phyloP scores from a whole-genome alignment of 2,113 vertebrate genomes.

The Pomatorhinus ruficollis region DNA sequence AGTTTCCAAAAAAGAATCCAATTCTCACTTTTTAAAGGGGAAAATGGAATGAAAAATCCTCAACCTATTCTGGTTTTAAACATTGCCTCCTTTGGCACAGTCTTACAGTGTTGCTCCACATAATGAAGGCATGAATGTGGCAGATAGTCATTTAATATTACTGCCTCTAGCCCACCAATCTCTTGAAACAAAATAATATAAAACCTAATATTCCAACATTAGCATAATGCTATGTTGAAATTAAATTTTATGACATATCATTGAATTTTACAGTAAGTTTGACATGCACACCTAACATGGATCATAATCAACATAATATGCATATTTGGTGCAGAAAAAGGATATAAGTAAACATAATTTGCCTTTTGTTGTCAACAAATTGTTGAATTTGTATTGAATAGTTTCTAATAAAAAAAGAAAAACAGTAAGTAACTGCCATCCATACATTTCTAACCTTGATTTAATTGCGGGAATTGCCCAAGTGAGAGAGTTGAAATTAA shows the following conservation, averaged over 20 bases:
- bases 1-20: not conserved
- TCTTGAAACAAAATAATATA: not conserved
- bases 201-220: not conserved
- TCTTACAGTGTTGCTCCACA: not conserved
- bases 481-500: conserved; percentile 11
- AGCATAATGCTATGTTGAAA: not conserved
- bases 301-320: not conserved
- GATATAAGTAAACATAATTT: not conserved
- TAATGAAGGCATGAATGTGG: not conserved
- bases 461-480: not conserved
- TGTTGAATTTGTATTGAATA: not conserved
- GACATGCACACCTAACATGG: not conserved
- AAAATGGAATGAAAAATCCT: not conserved
- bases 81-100: not conserved
- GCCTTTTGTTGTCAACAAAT: not conserved
- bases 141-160: not conserved
- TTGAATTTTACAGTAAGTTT: not conserved
- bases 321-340: not conserved
- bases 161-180: not conserved
- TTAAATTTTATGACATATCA: not conserved
- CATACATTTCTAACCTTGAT: not conserved
- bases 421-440: not conserved
- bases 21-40: not conserved
- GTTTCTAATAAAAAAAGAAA: not conserved
- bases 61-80: not conserved